These are phyloP conservation scores for Drosophila incognita DNA, from an alignment of 2,888 invertebrate genomes.

Conservation along the genomic window DNA sequence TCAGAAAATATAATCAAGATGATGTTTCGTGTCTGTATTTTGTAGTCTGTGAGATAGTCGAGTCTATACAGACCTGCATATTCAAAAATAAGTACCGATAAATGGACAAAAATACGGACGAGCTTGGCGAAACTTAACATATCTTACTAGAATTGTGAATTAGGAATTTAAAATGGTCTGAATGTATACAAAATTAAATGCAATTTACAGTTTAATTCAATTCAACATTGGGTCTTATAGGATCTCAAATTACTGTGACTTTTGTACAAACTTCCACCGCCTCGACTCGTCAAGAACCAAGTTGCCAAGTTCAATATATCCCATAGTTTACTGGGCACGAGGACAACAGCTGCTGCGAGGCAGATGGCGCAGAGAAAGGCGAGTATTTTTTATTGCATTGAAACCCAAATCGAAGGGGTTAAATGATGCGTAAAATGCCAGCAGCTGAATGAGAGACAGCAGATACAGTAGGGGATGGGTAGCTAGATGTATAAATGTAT, in stretches of 20 bases:
- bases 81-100: neutral
- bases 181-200: neutral
- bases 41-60: neutral
- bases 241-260: slow-evolving; percentile 33
- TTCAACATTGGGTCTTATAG: slow-evolving; percentile 4
- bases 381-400: slow-evolving; percentile 57
- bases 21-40: neutral
- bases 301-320: slow-evolving; percentile 33
- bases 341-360: slow-evolving; percentile 32
- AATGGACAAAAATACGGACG: neutral
- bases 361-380: slow-evolving; percentile 29
- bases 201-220: slow-evolving; percentile 2
- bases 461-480: neutral
- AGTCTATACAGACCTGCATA: neutral
- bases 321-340: slow-evolving; percentile 15
- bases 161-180: neutral
- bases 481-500: slow-evolving; percentile 4
- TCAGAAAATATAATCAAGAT: neutral
- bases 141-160: neutral
- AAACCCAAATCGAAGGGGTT: slow-evolving; percentile 68
- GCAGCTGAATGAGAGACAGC: slow-evolving; percentile 21
- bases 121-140: neutral
- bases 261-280: neutral
- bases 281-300: slow-evolving; percentile 8
- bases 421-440: slow-evolving; percentile 70